A percentile compares a stretch with the other conserved stretches of the same genome.
Conservation (phyloP, 30 jellyfish, hydroid and myxozoan species). For the Cassiopea andromeda region DNA sequence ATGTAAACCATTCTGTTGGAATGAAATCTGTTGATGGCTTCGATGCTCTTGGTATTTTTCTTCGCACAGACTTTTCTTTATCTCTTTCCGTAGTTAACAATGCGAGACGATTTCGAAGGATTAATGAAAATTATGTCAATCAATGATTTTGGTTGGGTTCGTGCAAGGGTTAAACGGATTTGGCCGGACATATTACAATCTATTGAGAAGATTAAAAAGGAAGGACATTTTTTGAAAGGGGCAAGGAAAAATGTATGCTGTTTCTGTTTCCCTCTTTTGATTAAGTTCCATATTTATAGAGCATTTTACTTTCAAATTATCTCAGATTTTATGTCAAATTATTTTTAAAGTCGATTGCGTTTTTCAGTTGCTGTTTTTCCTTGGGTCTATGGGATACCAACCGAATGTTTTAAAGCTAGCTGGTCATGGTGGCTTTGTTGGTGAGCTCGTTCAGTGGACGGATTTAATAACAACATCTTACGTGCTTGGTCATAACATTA, state of each 20-base stretch:
- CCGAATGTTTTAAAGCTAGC: conserved; percentile 59
- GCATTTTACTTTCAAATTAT: background rate
- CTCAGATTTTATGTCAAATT: background rate
- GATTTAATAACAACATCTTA: conserved; percentile 80
- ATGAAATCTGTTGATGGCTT: background rate
- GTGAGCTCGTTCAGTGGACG: conserved; percentile 97
- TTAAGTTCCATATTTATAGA: no score
- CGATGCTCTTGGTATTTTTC: background rate
- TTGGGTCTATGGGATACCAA: conserved; percentile 86
- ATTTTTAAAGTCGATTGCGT: background rate
- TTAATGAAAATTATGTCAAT: conserved; percentile 54
- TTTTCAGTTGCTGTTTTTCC: conserved; percentile 64
- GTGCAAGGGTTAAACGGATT: conserved; percentile 53
- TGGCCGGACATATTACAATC: conserved; percentile 86
- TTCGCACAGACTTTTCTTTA: background rate
- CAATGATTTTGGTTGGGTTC: conserved; percentile 66
- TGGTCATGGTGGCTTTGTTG: conserved; percentile 91
- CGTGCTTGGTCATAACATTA: conserved; percentile 87
- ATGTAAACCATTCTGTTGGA: no score
- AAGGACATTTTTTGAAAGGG: conserved; percentile 47
- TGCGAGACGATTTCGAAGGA: conserved; percentile 72
- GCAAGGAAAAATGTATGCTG: conserved; percentile 66
- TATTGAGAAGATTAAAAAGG: conserved; percentile 6
- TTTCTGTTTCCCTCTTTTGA: background rate
- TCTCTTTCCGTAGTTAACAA: background rate